Evolutionary conservation across 2,113 vertebrate species (phyloP).

Genomic region (Petaurus breviceps): DNA sequence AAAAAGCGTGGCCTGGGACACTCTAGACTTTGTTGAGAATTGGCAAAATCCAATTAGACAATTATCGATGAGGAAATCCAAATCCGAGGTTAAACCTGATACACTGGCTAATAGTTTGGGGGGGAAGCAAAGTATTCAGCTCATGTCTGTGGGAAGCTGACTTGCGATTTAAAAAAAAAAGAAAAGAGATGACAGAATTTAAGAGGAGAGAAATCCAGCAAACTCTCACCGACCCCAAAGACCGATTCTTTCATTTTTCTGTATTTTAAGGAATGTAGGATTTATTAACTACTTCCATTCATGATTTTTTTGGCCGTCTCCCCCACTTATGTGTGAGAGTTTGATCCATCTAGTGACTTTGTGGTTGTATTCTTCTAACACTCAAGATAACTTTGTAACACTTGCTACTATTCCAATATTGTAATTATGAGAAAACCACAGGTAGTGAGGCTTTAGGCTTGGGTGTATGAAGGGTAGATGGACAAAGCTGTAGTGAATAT

Average conservation of each 20-base stretch:
- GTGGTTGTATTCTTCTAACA: constrained; percentile 49
- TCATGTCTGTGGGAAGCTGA: constrained; percentile 57
- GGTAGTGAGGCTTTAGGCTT: neutral
- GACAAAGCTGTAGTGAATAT: neutral
- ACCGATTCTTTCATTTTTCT: constrained; percentile 43
- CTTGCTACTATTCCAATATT: constrained; percentile 15
- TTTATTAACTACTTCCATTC: constrained; percentile 68
- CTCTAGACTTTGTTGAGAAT: constrained; percentile 31
- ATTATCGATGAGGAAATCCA: constrained; percentile 1
- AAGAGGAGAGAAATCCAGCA: constrained; percentile 65
- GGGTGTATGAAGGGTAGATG: neutral
- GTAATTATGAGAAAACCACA: neutral
- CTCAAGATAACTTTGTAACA: neutral
- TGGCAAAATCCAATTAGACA: constrained; percentile 52
- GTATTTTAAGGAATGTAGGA: constrained; percentile 64
- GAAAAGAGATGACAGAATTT: constrained; percentile 61
- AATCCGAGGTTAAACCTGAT: constrained; percentile 19
- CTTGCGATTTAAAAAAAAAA: constrained; percentile 41
- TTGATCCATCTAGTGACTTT: constrained; percentile 51
- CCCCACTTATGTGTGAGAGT: neutral
- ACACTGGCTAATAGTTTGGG: constrained; percentile 39
- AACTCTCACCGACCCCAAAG: constrained; percentile 56
- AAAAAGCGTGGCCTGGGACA: constrained; percentile 29
- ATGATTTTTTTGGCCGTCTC: neutral
- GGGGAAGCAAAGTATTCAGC: neutral